phyloP scores from a whole-genome alignment of 2,797 vertebrate species.

The Centropyge bicolor region DNA sequence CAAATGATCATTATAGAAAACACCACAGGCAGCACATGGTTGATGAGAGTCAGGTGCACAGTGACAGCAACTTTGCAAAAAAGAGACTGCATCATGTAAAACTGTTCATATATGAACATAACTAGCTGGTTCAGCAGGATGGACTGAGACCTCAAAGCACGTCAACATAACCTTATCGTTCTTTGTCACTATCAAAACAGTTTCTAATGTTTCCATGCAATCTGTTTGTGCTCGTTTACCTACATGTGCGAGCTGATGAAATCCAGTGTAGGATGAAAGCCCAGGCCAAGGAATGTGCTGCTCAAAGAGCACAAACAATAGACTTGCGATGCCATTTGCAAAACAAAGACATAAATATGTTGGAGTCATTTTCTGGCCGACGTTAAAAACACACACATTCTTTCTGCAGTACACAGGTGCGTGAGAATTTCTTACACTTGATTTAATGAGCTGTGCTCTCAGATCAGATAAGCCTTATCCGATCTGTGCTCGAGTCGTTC shows the following conservation, averaged over 20 bases:
- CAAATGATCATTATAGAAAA: no score
- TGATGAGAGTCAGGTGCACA: no score
- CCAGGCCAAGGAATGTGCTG: constrained; percentile 19
- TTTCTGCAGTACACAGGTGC: constrained; percentile 62
- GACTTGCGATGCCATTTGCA: not conserved
- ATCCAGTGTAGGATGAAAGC: constrained; percentile 5
- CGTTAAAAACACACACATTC: constrained; percentile 15
- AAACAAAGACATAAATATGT: constrained; percentile 35
- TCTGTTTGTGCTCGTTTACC: constrained; percentile 13
- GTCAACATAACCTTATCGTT: constrained; percentile 15
- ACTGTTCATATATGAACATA: constrained; percentile 12
- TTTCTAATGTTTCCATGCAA: constrained; percentile 9
- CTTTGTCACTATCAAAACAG: constrained; percentile 8
- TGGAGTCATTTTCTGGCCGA: not conserved
- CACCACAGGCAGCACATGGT: no score
- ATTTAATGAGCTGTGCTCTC: constrained; percentile 83
- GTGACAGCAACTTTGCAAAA: not conserved
- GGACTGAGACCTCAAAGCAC: constrained; percentile 22
- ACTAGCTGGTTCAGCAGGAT: constrained; percentile 25
- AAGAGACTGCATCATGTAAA: not conserved
- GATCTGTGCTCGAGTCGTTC: constrained; percentile 81
- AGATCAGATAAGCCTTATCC: constrained; percentile 86
- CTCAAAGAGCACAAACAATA: constrained; percentile 18
- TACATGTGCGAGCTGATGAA: constrained; percentile 1
- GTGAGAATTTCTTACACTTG: constrained; percentile 83